Conservation (phyloP, 2,113 vertebrate genomes). For the Sus scrofa region T2T-Sscrofa CM000826.6:122622501-122623000, state of each 20-base stretch:
- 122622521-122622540: constrained; percentile 13
- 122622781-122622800: not conserved
- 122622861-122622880: too few relatives aligned
- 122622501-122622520: constrained; percentile 47
- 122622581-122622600: not conserved
- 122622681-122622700: too few relatives aligned
- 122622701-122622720: too few relatives aligned
- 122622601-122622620: not conserved
- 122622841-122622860: too few relatives aligned
- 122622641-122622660: not conserved
- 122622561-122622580: constrained; percentile 13
- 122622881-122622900: too few relatives aligned
- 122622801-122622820: not conserved
- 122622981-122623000: too few relatives aligned
- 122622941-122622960: too few relatives aligned
- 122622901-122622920: too few relatives aligned
- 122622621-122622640: constrained; percentile 28
- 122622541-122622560: not conserved
- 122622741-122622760: constrained; percentile 4
- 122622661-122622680: too few relatives aligned
- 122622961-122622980: too few relatives aligned
- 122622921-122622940: too few relatives aligned
- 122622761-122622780: constrained; percentile 32
- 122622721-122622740: constrained; percentile 11
- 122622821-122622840: too few relatives aligned